Base-by-base conservation (phyloP, 2,113 vertebrate species). In the Stegastes partitus region DNA sequence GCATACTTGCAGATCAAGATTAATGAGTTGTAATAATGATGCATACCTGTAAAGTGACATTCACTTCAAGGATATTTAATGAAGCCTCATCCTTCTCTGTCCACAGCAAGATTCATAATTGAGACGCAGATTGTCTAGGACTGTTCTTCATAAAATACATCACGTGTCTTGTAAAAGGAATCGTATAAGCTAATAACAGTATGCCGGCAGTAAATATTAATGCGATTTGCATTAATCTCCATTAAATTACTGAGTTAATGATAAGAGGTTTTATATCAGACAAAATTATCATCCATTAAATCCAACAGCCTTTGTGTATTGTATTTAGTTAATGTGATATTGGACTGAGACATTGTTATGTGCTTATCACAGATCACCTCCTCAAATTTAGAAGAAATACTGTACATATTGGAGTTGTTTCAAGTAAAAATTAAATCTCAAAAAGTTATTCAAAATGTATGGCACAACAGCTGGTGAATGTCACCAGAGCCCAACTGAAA, bases 11-110 rank as follows among this genome's bases (percentile, higher is more conserved):
- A 78, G 81, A 93, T 91, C 77, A 87, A 93, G 91, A 95, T 95
- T 89, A 93, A 94, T 93, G 93, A 82, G 73, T 84, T 91, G 81
- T 82, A 90, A 89, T 93, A 93, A 91, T 80, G 73, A 91, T 80
- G 79, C 72, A 64, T 83, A 87, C 82, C 87, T 91, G 71, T 85
- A 77, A 82, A 77, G 70, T 88, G 87, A 87, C 83, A 85, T 73
- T 85, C 74, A 68, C 77, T 79, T 92, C 69, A 79, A 80, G 69
- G 57, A 83, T 91, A 81, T 88, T 94, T 91, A 92, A 90, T 93
- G 81, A 90, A 80, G 77, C 74, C 69, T 83, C 31, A 64, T 51
- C 55, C 65, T 51, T 86, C 69, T 85, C 66, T 83, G 51, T 86
- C 81, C 68, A 23, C 22, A 0, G 49, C 15, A 1, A 64, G 68